Percentiles rank a stretch among this genome's conserved stretches.
These are phyloP conservation scores for Mercenaria mercenaria DNA, from an alignment of 1,140 invertebrate genomes.

Conservation along the genomic window DNA sequence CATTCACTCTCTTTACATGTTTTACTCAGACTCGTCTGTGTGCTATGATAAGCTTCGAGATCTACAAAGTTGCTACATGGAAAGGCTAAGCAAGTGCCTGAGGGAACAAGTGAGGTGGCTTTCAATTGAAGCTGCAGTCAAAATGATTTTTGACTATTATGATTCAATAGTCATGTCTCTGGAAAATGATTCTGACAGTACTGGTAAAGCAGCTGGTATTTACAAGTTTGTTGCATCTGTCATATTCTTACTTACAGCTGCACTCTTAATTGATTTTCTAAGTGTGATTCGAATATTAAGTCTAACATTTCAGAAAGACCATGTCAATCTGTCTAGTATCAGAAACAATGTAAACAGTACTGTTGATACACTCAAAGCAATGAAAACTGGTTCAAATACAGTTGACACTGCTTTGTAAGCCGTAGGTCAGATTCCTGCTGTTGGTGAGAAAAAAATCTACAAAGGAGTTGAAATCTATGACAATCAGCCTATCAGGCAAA, in stretches of 20 bases:
- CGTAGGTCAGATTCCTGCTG: not conserved
- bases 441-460: not conserved
- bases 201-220: not conserved
- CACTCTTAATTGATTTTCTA: constrained; percentile 20
- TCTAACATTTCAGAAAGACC: constrained; percentile 35
- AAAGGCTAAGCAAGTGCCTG: not conserved
- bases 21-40: constrained; percentile 16
- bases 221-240: not conserved
- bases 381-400: constrained; percentile 1
- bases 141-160: not conserved
- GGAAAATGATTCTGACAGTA: not conserved
- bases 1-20: constrained; percentile 4
- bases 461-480: not conserved
- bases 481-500: not conserved
- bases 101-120: not conserved
- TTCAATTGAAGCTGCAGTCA: constrained; percentile 32
- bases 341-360: not conserved
- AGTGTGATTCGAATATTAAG: constrained; percentile 4
- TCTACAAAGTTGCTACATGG: constrained; percentile 18
- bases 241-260: not conserved
- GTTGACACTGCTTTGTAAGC: not conserved
- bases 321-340: not conserved
- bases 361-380: not conserved
- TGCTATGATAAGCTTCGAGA: constrained; percentile 32
- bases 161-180: not conserved